Base-by-base conservation (phyloP, 2,888 invertebrate genomes). In the Prosopocoilus inquinatus region DNA sequence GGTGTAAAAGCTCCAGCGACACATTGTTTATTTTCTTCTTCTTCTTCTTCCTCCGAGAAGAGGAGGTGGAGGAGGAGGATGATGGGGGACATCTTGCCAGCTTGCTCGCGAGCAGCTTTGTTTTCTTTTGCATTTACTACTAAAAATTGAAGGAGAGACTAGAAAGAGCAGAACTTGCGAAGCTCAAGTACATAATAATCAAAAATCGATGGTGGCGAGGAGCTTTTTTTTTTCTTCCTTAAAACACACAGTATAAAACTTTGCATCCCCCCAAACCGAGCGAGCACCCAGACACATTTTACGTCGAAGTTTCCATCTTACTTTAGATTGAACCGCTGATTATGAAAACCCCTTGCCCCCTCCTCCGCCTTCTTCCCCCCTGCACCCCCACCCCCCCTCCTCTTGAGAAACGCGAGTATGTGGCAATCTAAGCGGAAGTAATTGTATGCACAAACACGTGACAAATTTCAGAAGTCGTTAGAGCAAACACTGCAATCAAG, bases 401-500 rank as follows among this genome's bases (percentile, higher is more conserved):
- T n/a, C 9, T 44, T 44, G 16, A 48, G 43, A 44, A 41, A 41
- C 28, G 47, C 28, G 15, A 41, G 9, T 41, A 41, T 41, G 15
- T 41, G 41, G 28, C 47, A 41, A 43, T 51, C 47, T 52, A 46
- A 32, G 53, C 36, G 47, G 49, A 44, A 53, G 53, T 54, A 57
- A 53, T 54, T 50, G 47, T 57, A 57, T 57, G 57, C 57, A 53
- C 57, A 57, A 57, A 57, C 58, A 55, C 50, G 58, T 54, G 54
- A 54, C 48, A 47, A 54, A 54, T 58, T 58, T 33, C 39, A 13
- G 47, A 52, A 47, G 47, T 47, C 15, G 51, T 33, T 34, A 50
- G 56, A 44, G 52, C 58, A 58, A 58, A 58, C 58, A 58, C 55
- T 48, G 58, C 58, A 59, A 59, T 59, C 59, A 56, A 44, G 50